Percentiles rank a stretch among this genome's conserved stretches.
phyloP scores from a whole-genome alignment of 2,888 invertebrate genomes.

The Vesta saturnalis region DNA sequence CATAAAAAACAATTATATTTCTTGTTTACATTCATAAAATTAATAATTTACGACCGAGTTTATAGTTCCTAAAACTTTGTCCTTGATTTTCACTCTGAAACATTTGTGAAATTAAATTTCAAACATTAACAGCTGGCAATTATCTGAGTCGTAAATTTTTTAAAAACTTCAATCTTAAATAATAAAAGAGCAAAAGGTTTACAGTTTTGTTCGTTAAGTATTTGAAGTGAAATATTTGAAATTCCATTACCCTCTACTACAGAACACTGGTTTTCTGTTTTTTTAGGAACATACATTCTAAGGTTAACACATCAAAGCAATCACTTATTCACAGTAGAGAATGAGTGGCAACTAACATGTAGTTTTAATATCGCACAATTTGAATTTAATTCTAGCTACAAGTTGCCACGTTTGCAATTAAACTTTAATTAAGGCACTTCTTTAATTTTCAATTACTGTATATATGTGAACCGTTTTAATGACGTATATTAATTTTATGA shows the following conservation, averaged over 20 bases:
- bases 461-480: conserved; percentile 1
- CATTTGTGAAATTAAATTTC: conserved; percentile 23
- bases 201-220: not conserved
- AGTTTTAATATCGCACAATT: conserved; percentile 3
- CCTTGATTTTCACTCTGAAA: conserved; percentile 24
- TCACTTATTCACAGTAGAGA: not conserved
- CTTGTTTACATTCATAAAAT: conserved; percentile 38
- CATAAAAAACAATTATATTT: conserved; percentile 27
- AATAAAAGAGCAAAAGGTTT: conserved; percentile 10
- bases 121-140: conserved; percentile 28
- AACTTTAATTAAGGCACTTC: conserved; percentile 10
- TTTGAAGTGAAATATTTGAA: not conserved
- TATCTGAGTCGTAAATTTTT: conserved; percentile 28
- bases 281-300: not conserved
- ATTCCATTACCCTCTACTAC: not conserved
- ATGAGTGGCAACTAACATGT: not conserved
- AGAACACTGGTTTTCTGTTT: not conserved
- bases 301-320: conserved; percentile 11
- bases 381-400: conserved; percentile 5
- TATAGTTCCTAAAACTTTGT: conserved; percentile 32
- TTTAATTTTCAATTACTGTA: conserved; percentile 10
- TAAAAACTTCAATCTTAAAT: not conserved
- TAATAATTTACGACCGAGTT: conserved; percentile 35
- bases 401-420: conserved; percentile 4
- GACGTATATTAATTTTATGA: not conserved